Evolutionary conservation across 1,140 invertebrate genomes (phyloP), one percentile per base, ranked within the genome.

Genomic region (Ips nitidus): DNA sequence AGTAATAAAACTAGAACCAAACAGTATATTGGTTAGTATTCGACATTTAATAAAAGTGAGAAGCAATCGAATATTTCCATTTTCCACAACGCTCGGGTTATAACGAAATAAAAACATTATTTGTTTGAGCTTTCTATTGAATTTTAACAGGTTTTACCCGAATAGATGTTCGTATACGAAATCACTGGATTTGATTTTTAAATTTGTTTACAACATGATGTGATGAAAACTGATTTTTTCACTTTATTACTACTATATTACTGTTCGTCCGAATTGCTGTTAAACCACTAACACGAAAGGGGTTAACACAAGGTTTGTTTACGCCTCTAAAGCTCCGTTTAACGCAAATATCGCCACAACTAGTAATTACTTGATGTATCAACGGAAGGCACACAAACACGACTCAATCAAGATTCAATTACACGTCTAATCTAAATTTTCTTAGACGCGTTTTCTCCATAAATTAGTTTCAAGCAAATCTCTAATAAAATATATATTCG

Each of bases 91-190:
- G 45, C 45, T 22, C 22, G 22, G 22, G 22, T 22, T 22, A 22
- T 22, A 50, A 6, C 45, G 45, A 50, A 50, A 8, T 50, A 50
- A 50, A 50, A 50, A 50, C 45, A 50, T 50, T 50, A 50, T 50
- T 50, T 50, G 45, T 50, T 50, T 50, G 45, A 50, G 45, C 6
- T 6, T 50, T 50, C 22, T 50, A 50, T 50, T 50, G 45, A 50
- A 50, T 50, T 50, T 50, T 50, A 50, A 50, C 45, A 22, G 45
- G 45, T 22, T 50, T 50, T 50, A 50, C 45, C 22, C 6, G 45
- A 6, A 50, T 50, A 50, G 45, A 50, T 22, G 22, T 8, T 50
- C 45, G 45, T 8, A 50, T 22, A 22, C 22, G 45, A 50, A 50
- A 50, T 50, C 7, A 22, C 6, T 1, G 45, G 45, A 50, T 50